Conservation (phyloP, 2,888 invertebrate species). For the Erebia palarica region DNA sequence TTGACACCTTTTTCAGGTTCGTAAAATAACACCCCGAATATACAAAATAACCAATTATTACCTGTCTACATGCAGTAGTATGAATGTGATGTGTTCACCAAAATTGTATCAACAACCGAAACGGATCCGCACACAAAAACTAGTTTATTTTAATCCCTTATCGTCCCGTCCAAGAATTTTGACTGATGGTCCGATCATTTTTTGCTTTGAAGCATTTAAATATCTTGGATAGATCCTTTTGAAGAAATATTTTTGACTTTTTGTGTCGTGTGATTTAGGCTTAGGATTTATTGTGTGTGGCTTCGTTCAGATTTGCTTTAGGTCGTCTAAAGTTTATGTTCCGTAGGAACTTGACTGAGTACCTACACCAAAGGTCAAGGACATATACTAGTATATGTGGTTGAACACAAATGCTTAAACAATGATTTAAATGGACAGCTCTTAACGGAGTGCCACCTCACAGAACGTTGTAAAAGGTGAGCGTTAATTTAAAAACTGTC, state of each 20-base stretch:
- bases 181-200: constrained; percentile 28
- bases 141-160: constrained; percentile 27
- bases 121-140: constrained; percentile 21
- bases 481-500: too few relatives aligned
- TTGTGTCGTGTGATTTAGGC: constrained; percentile 1
- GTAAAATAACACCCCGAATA: too few relatives aligned
- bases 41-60: too few relatives aligned
- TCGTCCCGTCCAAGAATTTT: constrained; percentile 24
- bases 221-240: constrained; percentile 25
- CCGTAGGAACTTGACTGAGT: neutral
- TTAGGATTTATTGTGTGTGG: neutral
- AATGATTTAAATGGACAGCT: too few relatives aligned
- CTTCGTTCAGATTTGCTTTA: neutral
- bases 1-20: too few relatives aligned
- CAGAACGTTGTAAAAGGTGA: too few relatives aligned
- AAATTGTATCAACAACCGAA: constrained; percentile 18
- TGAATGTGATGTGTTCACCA: constrained; percentile 18
- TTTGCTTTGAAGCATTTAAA: constrained; percentile 26
- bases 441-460: too few relatives aligned
- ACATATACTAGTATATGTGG: too few relatives aligned
- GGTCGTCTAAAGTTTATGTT: neutral
- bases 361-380: neutral
- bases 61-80: too few relatives aligned
- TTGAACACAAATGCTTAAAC: too few relatives aligned
- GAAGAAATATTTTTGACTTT: constrained; percentile 18